Percentiles rank a stretch among this genome's conserved stretches.
phyloP scores from a whole-genome alignment of 1,140 invertebrate genomes.

The Stegodyphus mimosarum region DNA sequence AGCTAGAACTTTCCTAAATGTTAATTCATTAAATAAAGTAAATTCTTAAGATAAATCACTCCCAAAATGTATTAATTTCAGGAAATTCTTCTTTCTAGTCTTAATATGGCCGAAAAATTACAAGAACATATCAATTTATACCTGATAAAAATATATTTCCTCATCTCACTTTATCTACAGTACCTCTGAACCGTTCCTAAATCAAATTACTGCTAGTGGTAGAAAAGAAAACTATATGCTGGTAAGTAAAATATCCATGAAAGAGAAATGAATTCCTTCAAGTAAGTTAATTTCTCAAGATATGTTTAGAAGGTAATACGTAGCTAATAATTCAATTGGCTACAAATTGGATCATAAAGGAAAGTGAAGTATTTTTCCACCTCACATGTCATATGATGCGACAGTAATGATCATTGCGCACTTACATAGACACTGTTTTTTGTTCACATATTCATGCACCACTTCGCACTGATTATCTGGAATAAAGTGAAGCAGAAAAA shows the following conservation, averaged over 20 bases:
- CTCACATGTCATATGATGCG: no score
- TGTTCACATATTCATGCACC: background rate
- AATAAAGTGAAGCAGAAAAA: conserved; percentile 42
- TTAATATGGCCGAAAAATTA: no score
- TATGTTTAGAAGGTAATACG: conserved; percentile 43
- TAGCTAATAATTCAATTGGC: conserved; percentile 13
- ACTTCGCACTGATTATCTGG: conserved; percentile 37
- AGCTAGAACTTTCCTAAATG: no score
- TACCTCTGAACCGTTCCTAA: conserved; percentile 1
- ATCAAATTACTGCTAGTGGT: background rate
- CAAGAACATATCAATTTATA: no score
- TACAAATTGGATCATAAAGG: conserved; percentile 1
- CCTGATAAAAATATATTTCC: no score
- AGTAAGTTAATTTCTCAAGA: conserved; percentile 5
- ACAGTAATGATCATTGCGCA: background rate
- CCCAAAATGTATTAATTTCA: no score
- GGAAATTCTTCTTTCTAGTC: no score
- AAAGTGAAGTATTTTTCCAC: no score
- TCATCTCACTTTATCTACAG: background rate
- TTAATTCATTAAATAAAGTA: no score
- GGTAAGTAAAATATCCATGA: conserved; percentile 11
- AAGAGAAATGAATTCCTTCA: background rate
- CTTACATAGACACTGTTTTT: background rate
- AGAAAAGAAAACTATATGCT: no score
- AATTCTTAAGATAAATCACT: no score